Base-by-base conservation (phyloP, 2,113 vertebrate genomes). In the Phasianus colchicus region DNA sequence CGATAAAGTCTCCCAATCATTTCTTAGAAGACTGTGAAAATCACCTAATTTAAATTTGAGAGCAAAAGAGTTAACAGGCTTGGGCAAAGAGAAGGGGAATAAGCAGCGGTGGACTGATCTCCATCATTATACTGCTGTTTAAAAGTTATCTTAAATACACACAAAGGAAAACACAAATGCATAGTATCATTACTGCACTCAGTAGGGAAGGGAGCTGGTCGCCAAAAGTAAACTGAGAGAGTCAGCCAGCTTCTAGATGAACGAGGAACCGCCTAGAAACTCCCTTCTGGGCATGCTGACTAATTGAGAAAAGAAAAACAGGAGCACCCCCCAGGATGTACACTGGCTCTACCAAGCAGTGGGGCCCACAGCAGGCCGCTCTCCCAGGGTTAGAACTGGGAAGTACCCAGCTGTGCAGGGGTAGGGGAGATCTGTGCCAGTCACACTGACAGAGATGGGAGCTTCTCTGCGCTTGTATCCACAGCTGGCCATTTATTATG, bases 281-380 rank as follows among this genome's bases (percentile, higher is more conserved):
- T 74, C 42, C 61, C 4, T 70, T 48, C 34, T 45, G 52, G 52
- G 40, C n/a, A 77, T 19, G 40, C 57, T 48, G 7, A 2, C 64
- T 40, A 40, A 40, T 38, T 11, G 36, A 63, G 36, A 40, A 40
- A 40, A 63, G 24, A 27, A 40, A 25, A 64, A 40, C 36, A 67
- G 57, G 29, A 89, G 81, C 21, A 3, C 34, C 45, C 69, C 48
- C 16, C 13, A 64, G 57, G 55, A 73, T 57, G 30, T 0, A 52
- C 42, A 19, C 13, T 27, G 54, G 42, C 58, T 42, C 32, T 9
- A 17, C 25, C 27, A 54, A 72, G 64, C 40, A 80, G n/a, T 1
- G 6, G 22, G 45, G 19, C 42, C 40, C 42, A 11, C 40, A 66
- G 40, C 64, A 66, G 30, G 19, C 4, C 27, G 58, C 0, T 0